Evolutionary conservation across 2,888 invertebrate species (phyloP).

Genomic region (Diachrysia chrysitis): DNA sequence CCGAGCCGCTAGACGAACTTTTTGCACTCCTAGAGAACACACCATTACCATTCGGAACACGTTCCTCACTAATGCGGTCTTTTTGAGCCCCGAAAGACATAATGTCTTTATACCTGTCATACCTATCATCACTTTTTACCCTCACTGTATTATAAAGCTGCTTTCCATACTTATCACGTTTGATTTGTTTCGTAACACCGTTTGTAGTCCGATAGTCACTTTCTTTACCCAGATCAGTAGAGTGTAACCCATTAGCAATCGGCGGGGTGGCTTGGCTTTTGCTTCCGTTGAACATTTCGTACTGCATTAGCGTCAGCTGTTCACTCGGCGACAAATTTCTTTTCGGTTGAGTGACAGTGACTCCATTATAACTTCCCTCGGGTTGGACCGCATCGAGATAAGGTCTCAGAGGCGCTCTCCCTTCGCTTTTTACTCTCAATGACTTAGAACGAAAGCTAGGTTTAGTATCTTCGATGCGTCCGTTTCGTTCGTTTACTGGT

Average conservation of each 20-base stretch:
- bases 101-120: slow-evolving; percentile 84
- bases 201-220: slow-evolving; percentile 86
- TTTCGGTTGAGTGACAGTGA: slow-evolving; percentile 88
- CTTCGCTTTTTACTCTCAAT: slow-evolving; percentile 87
- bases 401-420: slow-evolving; percentile 81
- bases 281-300: slow-evolving; percentile 81
- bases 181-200: slow-evolving; percentile 81
- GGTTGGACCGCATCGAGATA: slow-evolving; percentile 79
- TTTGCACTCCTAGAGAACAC: slow-evolving; percentile 82
- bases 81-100: slow-evolving; percentile 75
- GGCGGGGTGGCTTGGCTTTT: slow-evolving; percentile 72
- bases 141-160: slow-evolving; percentile 86
- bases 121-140: slow-evolving; percentile 87
- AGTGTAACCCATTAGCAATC: slow-evolving; percentile 76
- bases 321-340: slow-evolving; percentile 87
- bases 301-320: slow-evolving; percentile 86
- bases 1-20: slow-evolving; percentile 88
- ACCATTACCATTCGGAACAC: slow-evolving; percentile 73
- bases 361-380: slow-evolving; percentile 77
- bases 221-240: slow-evolving; percentile 79
- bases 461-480: slow-evolving; percentile 81
- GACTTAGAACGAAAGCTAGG: slow-evolving; percentile 88
- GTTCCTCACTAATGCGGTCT: slow-evolving; percentile 78
- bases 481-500: slow-evolving; percentile 78
- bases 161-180: slow-evolving; percentile 85